Evolutionary conservation across 2,888 invertebrate genomes (phyloP), one percentile per base, ranked within the genome.

Genomic region (Hedya salicella): DNA sequence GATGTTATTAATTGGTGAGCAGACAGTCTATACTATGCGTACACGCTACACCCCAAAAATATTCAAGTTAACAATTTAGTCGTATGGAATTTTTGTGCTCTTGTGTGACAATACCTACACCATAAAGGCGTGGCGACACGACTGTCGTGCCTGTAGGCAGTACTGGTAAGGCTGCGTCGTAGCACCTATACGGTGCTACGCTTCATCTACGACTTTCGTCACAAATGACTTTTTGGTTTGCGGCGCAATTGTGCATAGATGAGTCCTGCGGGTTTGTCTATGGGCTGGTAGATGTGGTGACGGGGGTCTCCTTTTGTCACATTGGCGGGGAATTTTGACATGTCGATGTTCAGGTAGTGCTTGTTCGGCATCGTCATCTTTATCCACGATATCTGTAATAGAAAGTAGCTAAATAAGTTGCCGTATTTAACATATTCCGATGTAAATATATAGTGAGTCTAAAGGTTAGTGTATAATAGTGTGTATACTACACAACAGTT

Each of bases 301-400:
- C 85, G 79, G 53, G 95, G 95, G 21, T 94, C 94, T 0, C 94
- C 93, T 17, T 94, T 94, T 13, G 94, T 93, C 14, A 95, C 91
- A 54, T 93, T 90, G 1, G 92, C 91, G 21, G 95, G 94, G 85
- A 96, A 96, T 75, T 95, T 95, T 6, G 95, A 94, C 76, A 96
- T 93, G 79, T 97, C 96, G 48, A 96, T 94, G 73, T 94, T 94
- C 74, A 95, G 94, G 80, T 96, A 96, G 80, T 97, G 96, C 75
- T 96, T 96, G 85, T 97, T 97, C 0, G 97, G 96, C 95, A 96
- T 95, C 68, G 94, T 93, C 95, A 96, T 96, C 73, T 95, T 94
- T 57, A 96, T 95, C 79, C 94, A 94, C 3, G 91, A 89, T 50
- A 96, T 94, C 95, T 96, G 90, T 64, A 68, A 67, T 76, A 72